phyloP scores from a whole-genome alignment of 2,113 vertebrate species.

The Balaenoptera acutorostrata region DNA sequence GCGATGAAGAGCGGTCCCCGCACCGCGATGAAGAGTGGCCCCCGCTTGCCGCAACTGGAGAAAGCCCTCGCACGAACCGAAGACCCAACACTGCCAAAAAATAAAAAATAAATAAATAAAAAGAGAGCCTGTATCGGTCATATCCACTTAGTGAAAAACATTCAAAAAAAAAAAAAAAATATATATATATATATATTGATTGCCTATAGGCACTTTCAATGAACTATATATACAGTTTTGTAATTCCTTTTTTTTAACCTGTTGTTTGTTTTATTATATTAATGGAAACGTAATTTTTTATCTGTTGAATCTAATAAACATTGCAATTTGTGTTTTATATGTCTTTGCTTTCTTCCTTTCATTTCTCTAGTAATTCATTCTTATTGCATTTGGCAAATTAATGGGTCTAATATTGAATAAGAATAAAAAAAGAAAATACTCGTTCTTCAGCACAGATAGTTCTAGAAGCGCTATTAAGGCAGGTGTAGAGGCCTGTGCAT shows the following conservation, averaged over 20 bases:
- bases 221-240: not conserved
- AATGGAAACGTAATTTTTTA: not conserved
- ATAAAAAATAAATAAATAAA: no score
- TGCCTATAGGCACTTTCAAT: not conserved
- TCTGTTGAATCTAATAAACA: not conserved
- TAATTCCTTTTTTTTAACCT: not conserved
- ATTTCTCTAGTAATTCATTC: not conserved
- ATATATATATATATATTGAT: not conserved
- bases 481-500: not conserved
- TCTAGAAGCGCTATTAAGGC: not conserved
- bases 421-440: not conserved
- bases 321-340: not conserved
- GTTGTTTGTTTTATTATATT: not conserved
- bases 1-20: no score
- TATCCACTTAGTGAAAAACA: no score
- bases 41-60: no score
- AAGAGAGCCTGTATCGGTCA: no score
- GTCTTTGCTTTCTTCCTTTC: not conserved
- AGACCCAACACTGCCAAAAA: no score
- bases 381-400: not conserved
- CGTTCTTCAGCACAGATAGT: not conserved
- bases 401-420: not conserved
- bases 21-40: no score
- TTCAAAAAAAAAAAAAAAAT: no score
- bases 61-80: no score